A percentile compares a stretch with the other conserved stretches of the same genome.
phyloP scores from a whole-genome alignment of 2,888 invertebrate genomes.

The Meteorus cinctellus region DNA sequence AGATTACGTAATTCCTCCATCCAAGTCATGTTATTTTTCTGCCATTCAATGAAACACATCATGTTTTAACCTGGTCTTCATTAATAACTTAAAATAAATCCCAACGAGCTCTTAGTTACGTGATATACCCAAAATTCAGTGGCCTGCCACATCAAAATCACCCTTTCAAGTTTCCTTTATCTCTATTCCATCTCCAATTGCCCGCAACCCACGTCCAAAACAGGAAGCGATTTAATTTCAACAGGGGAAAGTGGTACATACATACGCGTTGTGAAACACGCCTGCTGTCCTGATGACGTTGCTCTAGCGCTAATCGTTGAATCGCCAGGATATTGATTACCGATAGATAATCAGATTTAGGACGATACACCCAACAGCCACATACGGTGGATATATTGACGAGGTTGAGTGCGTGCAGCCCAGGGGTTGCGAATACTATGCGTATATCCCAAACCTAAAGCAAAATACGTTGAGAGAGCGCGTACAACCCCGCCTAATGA shows the following conservation, averaged over 20 bases:
- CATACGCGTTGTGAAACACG: conserved; percentile 19
- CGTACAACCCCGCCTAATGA: conserved; percentile 63
- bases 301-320: conserved; percentile 54
- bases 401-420: conserved; percentile 45
- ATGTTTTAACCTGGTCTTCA: background rate
- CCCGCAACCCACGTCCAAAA: background rate
- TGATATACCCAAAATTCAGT: conserved; percentile 30
- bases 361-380: conserved; percentile 51
- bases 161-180: background rate
- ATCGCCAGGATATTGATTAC: conserved; percentile 67
- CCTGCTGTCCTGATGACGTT: conserved; percentile 30
- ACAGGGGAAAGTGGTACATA: conserved; percentile 32
- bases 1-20: too few species aligned
- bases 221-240: conserved; percentile 32
- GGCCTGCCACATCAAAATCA: conserved; percentile 23
- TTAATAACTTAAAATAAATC: conserved; percentile 21
- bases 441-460: conserved; percentile 39
- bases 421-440: conserved; percentile 49
- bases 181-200: background rate
- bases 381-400: conserved; percentile 43
- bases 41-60: background rate
- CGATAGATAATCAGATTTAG: conserved; percentile 66
- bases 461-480: conserved; percentile 46
- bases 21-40: too few species aligned
- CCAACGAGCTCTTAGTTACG: conserved; percentile 8